Evolutionary conservation across 2,888 invertebrate genomes (phyloP).

Genomic region (Trilocha varians): DNA sequence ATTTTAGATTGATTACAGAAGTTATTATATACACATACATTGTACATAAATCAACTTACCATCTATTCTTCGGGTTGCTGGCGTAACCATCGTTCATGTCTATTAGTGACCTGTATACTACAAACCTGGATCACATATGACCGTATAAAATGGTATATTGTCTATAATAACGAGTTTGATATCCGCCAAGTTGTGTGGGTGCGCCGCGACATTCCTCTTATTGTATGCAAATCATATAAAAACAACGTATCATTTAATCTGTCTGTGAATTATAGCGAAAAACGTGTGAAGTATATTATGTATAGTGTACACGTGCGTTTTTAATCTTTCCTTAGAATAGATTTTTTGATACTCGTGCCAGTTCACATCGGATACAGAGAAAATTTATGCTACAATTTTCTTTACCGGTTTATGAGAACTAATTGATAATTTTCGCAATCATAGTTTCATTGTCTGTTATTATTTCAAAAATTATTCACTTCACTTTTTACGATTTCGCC

Average conservation of each 20-base stretch:
- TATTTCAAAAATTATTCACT: too few species aligned
- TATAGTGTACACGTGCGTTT: not conserved
- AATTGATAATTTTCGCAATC: too few species aligned
- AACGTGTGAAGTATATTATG: not conserved
- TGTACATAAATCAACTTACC: too few species aligned
- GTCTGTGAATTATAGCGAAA: slow-evolving; percentile 3
- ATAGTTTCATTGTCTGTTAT: too few species aligned
- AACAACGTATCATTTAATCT: slow-evolving; percentile 8
- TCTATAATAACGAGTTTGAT: slow-evolving; percentile 3
- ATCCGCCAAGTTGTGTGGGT: slow-evolving; percentile 12
- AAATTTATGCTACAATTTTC: too few species aligned
- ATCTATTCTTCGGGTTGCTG: too few species aligned
- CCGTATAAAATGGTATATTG: slow-evolving; percentile 1
- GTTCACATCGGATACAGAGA: not conserved
- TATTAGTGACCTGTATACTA: not conserved
- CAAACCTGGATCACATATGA: not conserved
- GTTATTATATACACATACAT: too few species aligned
- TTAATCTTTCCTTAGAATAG: not conserved
- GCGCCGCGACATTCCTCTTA: slow-evolving; percentile 17
- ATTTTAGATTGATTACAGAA: too few species aligned
- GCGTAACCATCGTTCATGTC: slow-evolving; percentile 2
- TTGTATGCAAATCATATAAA: slow-evolving; percentile 24
- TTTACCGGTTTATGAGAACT: too few species aligned
- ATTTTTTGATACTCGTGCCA: not conserved
- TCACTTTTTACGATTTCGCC: too few species aligned